Evolutionary conservation across 1,140 invertebrate species (phyloP).

Genomic region (Popillia japonica): DNA sequence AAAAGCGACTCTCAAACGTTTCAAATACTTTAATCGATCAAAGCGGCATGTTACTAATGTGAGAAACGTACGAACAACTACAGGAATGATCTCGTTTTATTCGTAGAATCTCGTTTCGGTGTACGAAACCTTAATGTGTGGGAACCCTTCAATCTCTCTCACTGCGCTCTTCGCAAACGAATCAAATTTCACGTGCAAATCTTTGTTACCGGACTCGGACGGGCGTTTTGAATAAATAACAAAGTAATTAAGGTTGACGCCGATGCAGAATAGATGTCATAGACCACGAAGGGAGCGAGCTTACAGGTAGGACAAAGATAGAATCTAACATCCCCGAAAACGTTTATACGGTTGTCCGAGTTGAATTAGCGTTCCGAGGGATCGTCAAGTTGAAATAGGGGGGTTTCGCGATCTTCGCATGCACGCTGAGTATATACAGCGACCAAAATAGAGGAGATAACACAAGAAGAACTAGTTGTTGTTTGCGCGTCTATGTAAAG

Average conservation of each 20-base stretch:
- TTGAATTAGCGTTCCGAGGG: constrained; percentile 40
- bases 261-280: constrained; percentile 27
- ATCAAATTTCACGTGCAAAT: constrained; percentile 32
- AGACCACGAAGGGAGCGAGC: not conserved
- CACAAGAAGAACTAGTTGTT: constrained; percentile 28
- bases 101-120: constrained; percentile 13
- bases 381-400: not conserved
- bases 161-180: constrained; percentile 2
- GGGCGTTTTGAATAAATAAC: constrained; percentile 38
- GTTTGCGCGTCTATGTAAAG: constrained; percentile 28
- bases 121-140: not conserved
- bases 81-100: not conserved
- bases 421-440: constrained; percentile 9
- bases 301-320: not conserved
- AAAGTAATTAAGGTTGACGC: constrained; percentile 37
- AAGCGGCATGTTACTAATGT: constrained; percentile 14
- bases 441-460: constrained; percentile 4
- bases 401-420: not conserved
- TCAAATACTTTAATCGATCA: not conserved
- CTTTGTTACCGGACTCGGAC: constrained; percentile 28
- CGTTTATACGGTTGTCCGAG: constrained; percentile 49
- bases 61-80: not conserved
- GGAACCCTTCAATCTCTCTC: constrained; percentile 20
- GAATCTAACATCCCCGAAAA: constrained; percentile 38
- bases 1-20: not conserved